These are phyloP conservation scores for Drosophila buzzatii DNA, from an alignment of 2,888 invertebrate genomes.

Conservation along the genomic window DNA sequence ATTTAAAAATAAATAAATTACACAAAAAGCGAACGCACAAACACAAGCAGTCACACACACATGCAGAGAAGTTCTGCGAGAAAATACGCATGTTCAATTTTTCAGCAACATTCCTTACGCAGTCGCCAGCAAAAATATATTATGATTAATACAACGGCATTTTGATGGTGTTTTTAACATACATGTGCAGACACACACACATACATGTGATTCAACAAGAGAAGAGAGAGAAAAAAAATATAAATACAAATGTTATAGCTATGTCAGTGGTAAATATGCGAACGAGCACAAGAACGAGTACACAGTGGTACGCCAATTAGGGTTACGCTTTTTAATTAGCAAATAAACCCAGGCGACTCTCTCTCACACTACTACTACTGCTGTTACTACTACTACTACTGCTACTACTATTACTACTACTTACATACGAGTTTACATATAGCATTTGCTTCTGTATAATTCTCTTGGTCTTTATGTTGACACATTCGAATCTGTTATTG, in stretches of 20 bases:
- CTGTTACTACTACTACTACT: slow-evolving; percentile 10
- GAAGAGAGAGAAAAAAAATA: slow-evolving; percentile 21
- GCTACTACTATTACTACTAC: slow-evolving; percentile 2
- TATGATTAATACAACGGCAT: slow-evolving; percentile 76
- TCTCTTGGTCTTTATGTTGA: slow-evolving; percentile 32
- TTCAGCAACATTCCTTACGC: slow-evolving; percentile 64
- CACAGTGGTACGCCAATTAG: slow-evolving; percentile 78
- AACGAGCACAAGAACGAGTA: slow-evolving; percentile 20
- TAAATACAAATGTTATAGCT: slow-evolving; percentile 25
- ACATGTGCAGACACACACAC: slow-evolving; percentile 16
- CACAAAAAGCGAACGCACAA: slow-evolving; percentile 56
- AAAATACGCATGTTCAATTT: slow-evolving; percentile 44
- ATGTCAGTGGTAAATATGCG: slow-evolving; percentile 48
- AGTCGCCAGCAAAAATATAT: slow-evolving; percentile 69
- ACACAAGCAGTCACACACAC: slow-evolving; percentile 14
- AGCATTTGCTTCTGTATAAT: slow-evolving; percentile 33
- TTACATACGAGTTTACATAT: slow-evolving; percentile 38
- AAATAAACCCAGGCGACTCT: slow-evolving; percentile 27
- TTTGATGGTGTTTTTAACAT: slow-evolving; percentile 62
- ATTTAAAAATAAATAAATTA: slow-evolving; percentile 81
- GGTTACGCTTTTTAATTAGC: slow-evolving; percentile 77
- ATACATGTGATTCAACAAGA: slow-evolving; percentile 2
- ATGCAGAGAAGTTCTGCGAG: slow-evolving; percentile 11
- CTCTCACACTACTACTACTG: background rate
- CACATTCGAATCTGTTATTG: slow-evolving; percentile 37